Conservation (phyloP, 2,888 invertebrate genomes). For the Tipula helvola region DNA sequence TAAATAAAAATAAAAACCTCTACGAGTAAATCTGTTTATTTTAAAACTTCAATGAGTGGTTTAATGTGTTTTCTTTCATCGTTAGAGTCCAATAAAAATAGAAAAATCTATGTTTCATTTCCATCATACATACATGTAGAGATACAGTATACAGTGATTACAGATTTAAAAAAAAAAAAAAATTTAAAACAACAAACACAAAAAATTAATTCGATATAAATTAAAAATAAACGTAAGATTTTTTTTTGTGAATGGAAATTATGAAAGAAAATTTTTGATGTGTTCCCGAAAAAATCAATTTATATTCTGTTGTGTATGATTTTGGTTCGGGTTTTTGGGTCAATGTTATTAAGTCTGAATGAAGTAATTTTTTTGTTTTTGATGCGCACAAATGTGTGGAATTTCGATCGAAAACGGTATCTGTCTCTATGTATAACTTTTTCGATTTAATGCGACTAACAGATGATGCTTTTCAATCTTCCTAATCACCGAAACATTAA, state of each 20-base stretch:
- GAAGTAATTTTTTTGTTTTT: not conserved
- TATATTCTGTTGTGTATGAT: not conserved
- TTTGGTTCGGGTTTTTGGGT: not conserved
- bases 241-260: not conserved
- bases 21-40: not conserved
- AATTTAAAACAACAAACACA: not conserved
- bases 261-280: not conserved
- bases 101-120: not conserved
- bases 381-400: not conserved
- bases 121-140: not conserved
- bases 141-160: not conserved
- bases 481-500: too few relatives aligned
- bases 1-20: not conserved
- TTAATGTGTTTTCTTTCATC: slow-evolving; percentile 4
- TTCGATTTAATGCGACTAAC: too few relatives aligned
- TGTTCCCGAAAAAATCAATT: not conserved
- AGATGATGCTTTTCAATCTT: too few relatives aligned
- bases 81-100: not conserved
- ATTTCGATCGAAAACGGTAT: not conserved
- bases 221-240: not conserved
- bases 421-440: too few relatives aligned
- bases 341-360: not conserved
- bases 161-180: not conserved
- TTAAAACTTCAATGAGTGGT: not conserved
- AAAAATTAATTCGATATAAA: not conserved